Conservation (phyloP, 2,797 vertebrate species). For the Pteropus rufus region DNA sequence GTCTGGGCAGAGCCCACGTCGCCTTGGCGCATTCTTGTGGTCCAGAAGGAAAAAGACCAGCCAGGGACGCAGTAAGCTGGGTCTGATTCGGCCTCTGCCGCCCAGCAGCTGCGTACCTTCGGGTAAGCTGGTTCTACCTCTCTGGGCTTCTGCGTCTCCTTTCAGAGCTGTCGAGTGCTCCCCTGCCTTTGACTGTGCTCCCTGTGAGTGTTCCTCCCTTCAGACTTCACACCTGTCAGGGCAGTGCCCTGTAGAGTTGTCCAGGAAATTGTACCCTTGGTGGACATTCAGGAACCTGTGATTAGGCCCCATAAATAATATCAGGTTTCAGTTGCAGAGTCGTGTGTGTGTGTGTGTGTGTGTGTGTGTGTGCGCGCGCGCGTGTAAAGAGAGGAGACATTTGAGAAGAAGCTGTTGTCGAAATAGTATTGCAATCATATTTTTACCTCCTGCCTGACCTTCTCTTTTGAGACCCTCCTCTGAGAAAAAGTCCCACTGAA, state of each 20-base stretch:
- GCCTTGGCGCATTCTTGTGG: background rate
- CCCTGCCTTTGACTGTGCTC: background rate
- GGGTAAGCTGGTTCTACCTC: background rate
- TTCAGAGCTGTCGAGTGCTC: background rate
- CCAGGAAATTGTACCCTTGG: background rate
- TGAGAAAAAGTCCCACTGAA: background rate
- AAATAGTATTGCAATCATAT: background rate
- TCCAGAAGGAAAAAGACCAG: background rate
- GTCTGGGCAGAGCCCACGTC: background rate
- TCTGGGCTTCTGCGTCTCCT: background rate
- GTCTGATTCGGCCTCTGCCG: background rate
- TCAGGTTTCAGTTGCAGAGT: background rate
- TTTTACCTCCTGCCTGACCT: background rate
- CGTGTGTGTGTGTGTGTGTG: no score
- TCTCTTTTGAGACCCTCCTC: background rate
- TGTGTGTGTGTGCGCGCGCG: no score
- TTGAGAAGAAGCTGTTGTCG: background rate
- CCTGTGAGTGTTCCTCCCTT: background rate
- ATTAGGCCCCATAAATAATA: background rate
- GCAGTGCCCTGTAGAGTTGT: background rate
- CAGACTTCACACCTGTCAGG: background rate
- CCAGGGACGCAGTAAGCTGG: background rate
- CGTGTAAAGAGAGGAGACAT: background rate
- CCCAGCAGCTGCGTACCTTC: background rate
- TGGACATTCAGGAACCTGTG: background rate